Percentiles rank a stretch among this genome's conserved stretches.
These are phyloP conservation scores for Agelaius phoeniceus DNA, from an alignment of 2,113 vertebrate genomes.

Conservation along the genomic window DNA sequence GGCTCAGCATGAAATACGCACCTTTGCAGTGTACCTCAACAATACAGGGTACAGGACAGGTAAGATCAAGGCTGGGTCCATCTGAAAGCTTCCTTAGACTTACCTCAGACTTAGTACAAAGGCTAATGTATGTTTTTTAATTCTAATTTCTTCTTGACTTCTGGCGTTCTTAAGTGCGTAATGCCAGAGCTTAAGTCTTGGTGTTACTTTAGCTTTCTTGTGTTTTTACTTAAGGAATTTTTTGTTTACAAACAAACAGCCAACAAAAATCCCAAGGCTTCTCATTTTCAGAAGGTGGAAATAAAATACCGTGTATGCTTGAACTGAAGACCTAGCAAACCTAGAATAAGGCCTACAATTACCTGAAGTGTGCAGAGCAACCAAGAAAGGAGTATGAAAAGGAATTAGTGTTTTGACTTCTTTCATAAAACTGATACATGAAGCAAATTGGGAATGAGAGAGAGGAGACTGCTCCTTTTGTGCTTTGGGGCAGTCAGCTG, in stretches of 20 bases:
- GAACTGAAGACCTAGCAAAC: background rate
- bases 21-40: slow-evolving; percentile 95
- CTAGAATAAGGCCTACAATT: background rate
- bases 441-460: background rate
- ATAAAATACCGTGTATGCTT: background rate
- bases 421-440: background rate
- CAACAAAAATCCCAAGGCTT: background rate
- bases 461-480: background rate
- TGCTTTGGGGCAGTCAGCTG: background rate
- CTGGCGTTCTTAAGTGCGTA: background rate
- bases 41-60: slow-evolving; percentile 89
- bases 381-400: background rate
- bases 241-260: background rate
- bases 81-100: background rate
- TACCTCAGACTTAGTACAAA: background rate
- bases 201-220: background rate
- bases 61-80: slow-evolving; percentile 50
- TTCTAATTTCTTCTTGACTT: background rate
- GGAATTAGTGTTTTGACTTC: background rate
- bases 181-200: background rate
- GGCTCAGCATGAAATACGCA: slow-evolving; percentile 89
- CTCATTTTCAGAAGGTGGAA: background rate
- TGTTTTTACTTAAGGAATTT: background rate
- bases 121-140: background rate
- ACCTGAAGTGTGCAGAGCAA: background rate